Percentiles rank a stretch among this genome's conserved stretches.
Conservation (phyloP, 1,140 invertebrate genomes). For the Amphibalanus amphitrite region DNA sequence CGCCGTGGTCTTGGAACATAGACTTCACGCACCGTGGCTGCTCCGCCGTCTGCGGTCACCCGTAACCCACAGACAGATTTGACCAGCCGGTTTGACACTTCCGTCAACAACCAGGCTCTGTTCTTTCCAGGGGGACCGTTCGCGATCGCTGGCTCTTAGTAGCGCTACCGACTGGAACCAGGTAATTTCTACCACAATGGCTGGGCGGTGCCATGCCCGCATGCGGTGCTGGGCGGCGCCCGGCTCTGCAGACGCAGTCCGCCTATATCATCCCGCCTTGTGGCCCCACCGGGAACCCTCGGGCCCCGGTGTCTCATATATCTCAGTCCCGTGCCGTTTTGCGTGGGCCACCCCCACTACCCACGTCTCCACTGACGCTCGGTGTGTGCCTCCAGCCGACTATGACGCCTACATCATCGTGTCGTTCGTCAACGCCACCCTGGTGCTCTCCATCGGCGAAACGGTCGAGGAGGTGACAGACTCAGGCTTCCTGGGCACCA, state of each 20-base stretch:
- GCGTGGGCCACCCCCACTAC: too few relatives aligned
- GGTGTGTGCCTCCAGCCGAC: constrained; percentile 55
- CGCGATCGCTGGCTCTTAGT: background rate
- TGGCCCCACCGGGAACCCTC: too few relatives aligned
- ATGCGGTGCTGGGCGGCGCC: too few relatives aligned
- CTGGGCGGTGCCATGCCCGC: background rate
- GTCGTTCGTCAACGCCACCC: constrained; percentile 97
- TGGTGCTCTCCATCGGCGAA: constrained; percentile 97
- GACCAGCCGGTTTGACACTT: background rate
- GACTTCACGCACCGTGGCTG: background rate
- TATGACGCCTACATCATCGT: constrained; percentile 99
- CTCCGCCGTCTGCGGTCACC: too few relatives aligned
- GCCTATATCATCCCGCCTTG: too few relatives aligned
- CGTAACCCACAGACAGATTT: background rate
- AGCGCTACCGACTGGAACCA: background rate
- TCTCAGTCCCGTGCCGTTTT: too few relatives aligned
- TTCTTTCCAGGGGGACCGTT: background rate
- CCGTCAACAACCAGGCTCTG: constrained; percentile 1
- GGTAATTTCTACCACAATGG: background rate
- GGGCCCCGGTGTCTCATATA: too few relatives aligned
- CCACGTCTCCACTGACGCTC: constrained; percentile 3
- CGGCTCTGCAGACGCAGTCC: too few relatives aligned
- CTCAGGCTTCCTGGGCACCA: constrained; percentile 96
- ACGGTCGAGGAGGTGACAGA: constrained; percentile 98
- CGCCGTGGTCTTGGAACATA: background rate